phyloP scores from a whole-genome alignment of 2,888 invertebrate species.

The Cantharis flavilabris region DNA sequence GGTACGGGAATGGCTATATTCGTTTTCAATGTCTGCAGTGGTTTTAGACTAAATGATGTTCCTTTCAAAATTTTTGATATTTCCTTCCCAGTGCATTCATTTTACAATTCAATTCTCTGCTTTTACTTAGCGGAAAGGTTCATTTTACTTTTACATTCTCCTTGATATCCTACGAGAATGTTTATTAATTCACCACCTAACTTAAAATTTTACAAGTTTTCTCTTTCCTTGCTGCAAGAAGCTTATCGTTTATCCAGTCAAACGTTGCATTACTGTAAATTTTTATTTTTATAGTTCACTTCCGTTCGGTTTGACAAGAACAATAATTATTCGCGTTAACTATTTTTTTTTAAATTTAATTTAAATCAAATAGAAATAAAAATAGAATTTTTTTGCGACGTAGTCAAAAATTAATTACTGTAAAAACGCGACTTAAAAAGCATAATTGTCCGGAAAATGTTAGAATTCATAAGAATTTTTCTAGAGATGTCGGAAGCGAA shows the following conservation, averaged over 20 bases:
- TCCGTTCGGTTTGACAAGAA: no score
- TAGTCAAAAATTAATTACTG: constrained; percentile 10
- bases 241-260: no score
- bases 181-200: not conserved
- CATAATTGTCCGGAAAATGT: constrained; percentile 29
- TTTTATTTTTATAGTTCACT: no score
- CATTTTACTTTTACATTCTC: not conserved
- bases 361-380: no score
- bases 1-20: constrained; percentile 32
- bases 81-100: not conserved
- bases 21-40: constrained; percentile 32
- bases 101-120: not conserved
- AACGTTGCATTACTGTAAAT: not conserved
- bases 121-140: not conserved
- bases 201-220: not conserved
- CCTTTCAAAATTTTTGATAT: constrained; percentile 6
- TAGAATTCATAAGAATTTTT: constrained; percentile 28
- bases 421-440: constrained; percentile 19
- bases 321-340: no score
- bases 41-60: constrained; percentile 29
- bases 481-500: constrained; percentile 34
- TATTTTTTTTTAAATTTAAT: no score
- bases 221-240: not conserved
- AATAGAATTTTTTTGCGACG: not conserved
- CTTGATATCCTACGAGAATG: not conserved